These are phyloP conservation scores for Leucophora obtusa DNA, from an alignment of 2,888 invertebrate genomes.

Conservation along the genomic window DNA sequence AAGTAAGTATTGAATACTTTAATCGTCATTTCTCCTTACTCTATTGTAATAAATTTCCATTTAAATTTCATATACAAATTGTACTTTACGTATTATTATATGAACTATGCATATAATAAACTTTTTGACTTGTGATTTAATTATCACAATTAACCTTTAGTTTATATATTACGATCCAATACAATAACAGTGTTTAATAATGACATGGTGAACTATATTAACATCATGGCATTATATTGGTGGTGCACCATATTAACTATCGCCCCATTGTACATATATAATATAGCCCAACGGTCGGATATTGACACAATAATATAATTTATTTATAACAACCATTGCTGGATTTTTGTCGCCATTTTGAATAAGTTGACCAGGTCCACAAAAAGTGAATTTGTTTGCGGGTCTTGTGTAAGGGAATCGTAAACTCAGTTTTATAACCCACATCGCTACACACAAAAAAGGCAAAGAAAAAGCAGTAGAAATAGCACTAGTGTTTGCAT, in stretches of 20 bases:
- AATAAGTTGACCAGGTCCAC: constrained; percentile 40
- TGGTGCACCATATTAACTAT: background rate
- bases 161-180: constrained; percentile 16
- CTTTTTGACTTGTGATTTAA: constrained; percentile 52
- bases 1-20: constrained; percentile 80
- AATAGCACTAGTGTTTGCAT: no score
- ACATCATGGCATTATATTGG: background rate
- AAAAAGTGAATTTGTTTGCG: no score
- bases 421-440: no score
- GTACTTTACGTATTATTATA: background rate
- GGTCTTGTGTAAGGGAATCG: no score
- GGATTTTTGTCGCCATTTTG: constrained; percentile 35
- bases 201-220: constrained; percentile 50
- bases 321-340: constrained; percentile 54
- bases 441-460: no score
- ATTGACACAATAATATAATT: constrained; percentile 58
- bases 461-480: no score
- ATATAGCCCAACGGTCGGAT: constrained; percentile 45
- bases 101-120: background rate
- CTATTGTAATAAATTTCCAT: background rate
- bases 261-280: constrained; percentile 21
- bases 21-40: background rate
- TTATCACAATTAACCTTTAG: constrained; percentile 52
- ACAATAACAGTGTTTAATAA: constrained; percentile 47
- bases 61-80: background rate